Base-by-base conservation (phyloP, 2,888 invertebrate genomes). In the Aphidoletes aphidimyza region DNA sequence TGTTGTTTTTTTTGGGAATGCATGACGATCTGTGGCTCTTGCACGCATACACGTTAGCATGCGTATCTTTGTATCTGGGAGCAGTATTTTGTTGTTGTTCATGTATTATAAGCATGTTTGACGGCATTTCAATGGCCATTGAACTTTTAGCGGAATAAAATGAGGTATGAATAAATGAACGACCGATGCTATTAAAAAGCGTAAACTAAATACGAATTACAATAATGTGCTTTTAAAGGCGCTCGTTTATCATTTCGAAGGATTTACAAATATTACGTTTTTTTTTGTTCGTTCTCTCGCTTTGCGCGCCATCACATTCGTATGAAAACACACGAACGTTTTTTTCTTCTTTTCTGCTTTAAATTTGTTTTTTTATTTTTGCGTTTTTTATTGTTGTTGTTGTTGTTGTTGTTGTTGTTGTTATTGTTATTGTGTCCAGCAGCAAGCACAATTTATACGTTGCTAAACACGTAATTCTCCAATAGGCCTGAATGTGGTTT, bases 61-160 rank as follows among this genome's bases (percentile, higher is more conserved):
- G n/a, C n/a, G n/a, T n/a, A n/a, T 39, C 39, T 39, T 11, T 39
- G 5, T 47, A 6, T 47, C 47, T 11, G 47, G 47, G 9, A 47
- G 47, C 8, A 47, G 17, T 39, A 11, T 39, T 39, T 8, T 5
- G 5, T 39, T 22, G n/a, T 54, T 69, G n/a, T 54, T n/a, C 54
- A 17, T 81, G 37, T 37, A 14, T 81, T 3, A 37, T 37, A 8
- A 81, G n/a, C 81, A 17, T 81, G 81, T 81, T 81, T 37, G 81
- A 81, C 81, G 81, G 81, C 81, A 81, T 81, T 81, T 81, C n/a
- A 81, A 22, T 81, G 81, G 81, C 81, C 81, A 81, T 37, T 81
- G 81, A 81, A 81, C 81, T 37, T 81, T 81, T 9, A 36, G 37
- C 37, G 37, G 81, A n/a, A 81, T 37, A 37, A n/a, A 81, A n/a